phyloP scores from a whole-genome alignment of 2,888 invertebrate species.

The Venusia cambrica region DNA sequence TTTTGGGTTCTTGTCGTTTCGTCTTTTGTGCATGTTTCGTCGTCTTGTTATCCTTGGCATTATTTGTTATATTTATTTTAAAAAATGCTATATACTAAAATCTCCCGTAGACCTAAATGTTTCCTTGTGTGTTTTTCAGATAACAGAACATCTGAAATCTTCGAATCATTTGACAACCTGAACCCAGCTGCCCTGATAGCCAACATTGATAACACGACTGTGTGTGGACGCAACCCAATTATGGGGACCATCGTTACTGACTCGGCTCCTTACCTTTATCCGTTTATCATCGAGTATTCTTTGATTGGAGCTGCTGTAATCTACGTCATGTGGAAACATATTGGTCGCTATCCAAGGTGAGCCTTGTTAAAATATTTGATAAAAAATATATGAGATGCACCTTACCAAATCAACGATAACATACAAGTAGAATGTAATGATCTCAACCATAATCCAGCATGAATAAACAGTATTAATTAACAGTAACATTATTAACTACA shows the following conservation, averaged over 20 bases:
- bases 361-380: too few relatives aligned
- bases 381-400: too few relatives aligned
- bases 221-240: constrained; percentile 91
- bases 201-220: constrained; percentile 79
- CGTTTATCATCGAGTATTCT: constrained; percentile 97
- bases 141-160: constrained; percentile 65
- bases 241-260: constrained; percentile 96
- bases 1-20: constrained; percentile 29
- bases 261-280: constrained; percentile 96
- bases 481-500: too few relatives aligned
- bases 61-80: too few relatives aligned
- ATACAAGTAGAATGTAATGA: too few relatives aligned
- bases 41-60: constrained; percentile 16
- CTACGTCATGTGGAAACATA: constrained; percentile 98
- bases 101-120: background rate
- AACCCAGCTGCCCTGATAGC: constrained; percentile 82
- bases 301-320: constrained; percentile 96
- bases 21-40: constrained; percentile 37
- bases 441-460: too few relatives aligned
- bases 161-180: constrained; percentile 81
- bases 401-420: too few relatives aligned
- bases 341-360: constrained; percentile 92
- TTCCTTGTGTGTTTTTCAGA: constrained; percentile 46
- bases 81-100: too few relatives aligned
- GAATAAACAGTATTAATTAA: too few relatives aligned